Evolutionary conservation across 2,797 vertebrate genomes (phyloP).

Genomic region (Tadarida brasiliensis): DNA sequence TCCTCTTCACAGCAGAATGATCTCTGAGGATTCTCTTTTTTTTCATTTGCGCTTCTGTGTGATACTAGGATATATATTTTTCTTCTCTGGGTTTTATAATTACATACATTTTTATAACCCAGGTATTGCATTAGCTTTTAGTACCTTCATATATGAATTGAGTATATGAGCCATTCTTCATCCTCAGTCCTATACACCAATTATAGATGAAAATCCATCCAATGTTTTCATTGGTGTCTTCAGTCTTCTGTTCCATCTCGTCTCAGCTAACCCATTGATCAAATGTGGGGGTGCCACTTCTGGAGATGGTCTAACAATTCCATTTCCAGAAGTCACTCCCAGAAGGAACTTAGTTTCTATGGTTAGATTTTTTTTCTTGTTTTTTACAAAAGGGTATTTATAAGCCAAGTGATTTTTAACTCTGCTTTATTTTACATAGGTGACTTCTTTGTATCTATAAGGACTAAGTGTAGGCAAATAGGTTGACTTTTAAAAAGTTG

Average conservation of each 20-base stretch:
- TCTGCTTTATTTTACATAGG: conserved; percentile 5
- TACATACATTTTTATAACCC: conserved; percentile 39
- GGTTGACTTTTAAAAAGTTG: conserved; percentile 43
- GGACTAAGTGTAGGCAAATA: not conserved
- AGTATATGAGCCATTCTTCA: conserved; percentile 11
- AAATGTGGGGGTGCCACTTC: conserved; percentile 45
- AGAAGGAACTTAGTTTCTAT: conserved; percentile 34
- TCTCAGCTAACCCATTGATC: conserved; percentile 23
- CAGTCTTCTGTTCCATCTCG: not conserved
- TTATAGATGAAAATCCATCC: conserved; percentile 56
- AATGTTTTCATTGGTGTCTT: conserved; percentile 38
- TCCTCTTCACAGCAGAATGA: not conserved
- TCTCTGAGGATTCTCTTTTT: not conserved
- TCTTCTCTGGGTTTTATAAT: conserved; percentile 11
- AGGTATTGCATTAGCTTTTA: conserved; percentile 17
- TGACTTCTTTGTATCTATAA: conserved; percentile 49
- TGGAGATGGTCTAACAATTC: conserved; percentile 56
- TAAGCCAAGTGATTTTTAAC: conserved; percentile 50
- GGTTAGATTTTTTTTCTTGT: not conserved
- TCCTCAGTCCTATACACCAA: not conserved
- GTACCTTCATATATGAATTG: not conserved
- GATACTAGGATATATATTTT: not conserved
- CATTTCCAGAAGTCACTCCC: conserved; percentile 57
- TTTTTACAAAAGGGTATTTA: conserved; percentile 36
- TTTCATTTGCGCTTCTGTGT: not conserved